These are phyloP conservation scores for Strigops habroptila DNA, from an alignment of 2,113 vertebrate species.

Conservation along the genomic window DNA sequence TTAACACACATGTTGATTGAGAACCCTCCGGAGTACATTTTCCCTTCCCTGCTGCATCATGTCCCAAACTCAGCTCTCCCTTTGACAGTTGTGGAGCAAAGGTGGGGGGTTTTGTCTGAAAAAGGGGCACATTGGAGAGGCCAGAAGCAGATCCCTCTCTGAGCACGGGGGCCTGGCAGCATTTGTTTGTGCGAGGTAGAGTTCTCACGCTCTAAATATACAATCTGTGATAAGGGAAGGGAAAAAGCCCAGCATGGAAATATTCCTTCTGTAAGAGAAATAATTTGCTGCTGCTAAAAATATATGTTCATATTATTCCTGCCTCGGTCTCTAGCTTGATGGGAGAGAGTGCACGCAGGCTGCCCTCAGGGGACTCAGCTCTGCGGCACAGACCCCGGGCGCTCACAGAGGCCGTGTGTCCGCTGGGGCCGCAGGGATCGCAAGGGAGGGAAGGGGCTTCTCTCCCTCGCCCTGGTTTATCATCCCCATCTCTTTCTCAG, in stretches of 20 bases:
- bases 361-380: conserved; percentile 1
- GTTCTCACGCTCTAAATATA: conserved; percentile 75
- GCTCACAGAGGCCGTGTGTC: not conserved
- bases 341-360: conserved; percentile 36
- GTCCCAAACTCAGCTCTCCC: not conserved
- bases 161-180: conserved; percentile 23
- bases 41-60: not conserved
- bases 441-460: not conserved
- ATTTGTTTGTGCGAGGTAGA: conserved; percentile 32
- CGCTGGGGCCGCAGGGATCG: not conserved
- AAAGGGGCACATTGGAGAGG: not conserved
- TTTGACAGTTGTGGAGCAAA: not conserved
- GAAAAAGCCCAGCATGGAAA: conserved; percentile 67
- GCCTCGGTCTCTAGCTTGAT: conserved; percentile 16
- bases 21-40: not conserved
- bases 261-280: conserved; percentile 63
- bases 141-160: not conserved
- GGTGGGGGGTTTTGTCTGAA: not conserved
- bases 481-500: conserved; percentile 21
- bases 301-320: conserved; percentile 44
- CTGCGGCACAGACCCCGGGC: not conserved
- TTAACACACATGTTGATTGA: not conserved
- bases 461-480: not conserved
- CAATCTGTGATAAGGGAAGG: conserved; percentile 66
- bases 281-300: conserved; percentile 68